Evolutionary conservation across 1,140 invertebrate species (phyloP).

Genomic region (Bradysia coprophila): DNA sequence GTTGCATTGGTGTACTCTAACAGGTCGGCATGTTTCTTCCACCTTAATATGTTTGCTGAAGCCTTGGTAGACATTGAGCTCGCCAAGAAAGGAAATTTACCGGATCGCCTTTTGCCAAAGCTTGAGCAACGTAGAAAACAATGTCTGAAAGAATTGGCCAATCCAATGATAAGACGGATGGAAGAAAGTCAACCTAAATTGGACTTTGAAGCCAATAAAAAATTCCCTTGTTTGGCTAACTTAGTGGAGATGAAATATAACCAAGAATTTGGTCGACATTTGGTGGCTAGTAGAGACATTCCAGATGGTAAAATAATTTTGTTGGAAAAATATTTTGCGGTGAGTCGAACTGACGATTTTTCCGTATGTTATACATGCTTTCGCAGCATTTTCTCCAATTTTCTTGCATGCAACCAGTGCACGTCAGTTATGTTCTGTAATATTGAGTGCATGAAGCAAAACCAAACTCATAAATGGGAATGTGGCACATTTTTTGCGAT

Average conservation of each 20-base stretch:
- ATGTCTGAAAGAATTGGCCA: neutral
- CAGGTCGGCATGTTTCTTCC: neutral
- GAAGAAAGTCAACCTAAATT: too few relatives aligned
- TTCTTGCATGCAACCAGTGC: neutral
- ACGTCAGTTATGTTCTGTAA: neutral
- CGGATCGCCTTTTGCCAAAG: neutral
- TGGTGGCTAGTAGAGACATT: neutral
- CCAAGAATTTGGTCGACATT: neutral
- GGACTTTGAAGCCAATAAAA: neutral
- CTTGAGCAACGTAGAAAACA: neutral
- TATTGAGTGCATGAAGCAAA: neutral
- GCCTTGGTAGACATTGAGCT: neutral
- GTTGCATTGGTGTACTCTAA: neutral
- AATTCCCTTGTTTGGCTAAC: neutral
- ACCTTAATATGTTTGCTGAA: neutral
- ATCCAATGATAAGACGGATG: too few relatives aligned
- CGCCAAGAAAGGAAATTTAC: neutral
- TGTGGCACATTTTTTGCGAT: neutral
- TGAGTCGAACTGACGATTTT: neutral
- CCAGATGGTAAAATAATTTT: neutral
- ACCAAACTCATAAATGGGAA: neutral
- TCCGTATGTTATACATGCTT: neutral
- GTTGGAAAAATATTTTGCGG: neutral
- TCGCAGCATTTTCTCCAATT: neutral
- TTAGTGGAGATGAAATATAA: neutral